Base-by-base conservation (phyloP, 2,888 invertebrate genomes). In the Harpalus rubripes region DNA sequence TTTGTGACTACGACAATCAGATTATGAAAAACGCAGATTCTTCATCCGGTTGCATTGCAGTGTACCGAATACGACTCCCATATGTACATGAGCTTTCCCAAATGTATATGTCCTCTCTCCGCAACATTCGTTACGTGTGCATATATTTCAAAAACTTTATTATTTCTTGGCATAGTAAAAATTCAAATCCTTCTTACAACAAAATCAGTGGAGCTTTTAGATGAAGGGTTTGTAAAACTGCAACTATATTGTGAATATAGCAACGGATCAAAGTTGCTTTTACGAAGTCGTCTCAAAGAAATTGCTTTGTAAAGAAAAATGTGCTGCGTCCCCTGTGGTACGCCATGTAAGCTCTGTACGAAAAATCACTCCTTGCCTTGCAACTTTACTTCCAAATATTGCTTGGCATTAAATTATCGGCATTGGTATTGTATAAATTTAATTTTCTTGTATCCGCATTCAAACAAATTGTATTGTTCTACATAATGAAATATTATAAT, bases 211-310 rank as follows among this genome's bases (percentile, higher is more conserved):
- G 41, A 16, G 72, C 72, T 74, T 44, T 74, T 44, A 74, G 72
- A 44, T 74, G 72, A 74, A 41, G 18, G 41, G 18, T 44, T 74
- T 41, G 16, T 74, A 74, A 74, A 74, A 74, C 72, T 74, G 44
- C 44, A 74, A 74, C 44, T 74, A 74, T 41, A 83, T 52, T 76
- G 68, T 81, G 61, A 76, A 83, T 83, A 22, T 83, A 83, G 56
- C 72, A 39, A 61, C 41, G 74, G 72, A 83, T 83, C 83, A 83
- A 84, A 84, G 84, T 84, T 65, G 56, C 84, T 84, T 78, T 84
- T 84, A 78, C 65, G 52, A 52, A 76, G 59, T 83, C 83, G 84
- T 84, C 78, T 84, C 84, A 78, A 84, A 84, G 84, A 84, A 84
- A 84, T 84, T 63, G 78, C 61, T 84, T 84, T 78, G 76, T 84